A percentile compares a stretch with the other conserved stretches of the same genome.
phyloP scores from a whole-genome alignment of 2,113 vertebrate genomes.

The Bagarius yarrelli region DNA sequence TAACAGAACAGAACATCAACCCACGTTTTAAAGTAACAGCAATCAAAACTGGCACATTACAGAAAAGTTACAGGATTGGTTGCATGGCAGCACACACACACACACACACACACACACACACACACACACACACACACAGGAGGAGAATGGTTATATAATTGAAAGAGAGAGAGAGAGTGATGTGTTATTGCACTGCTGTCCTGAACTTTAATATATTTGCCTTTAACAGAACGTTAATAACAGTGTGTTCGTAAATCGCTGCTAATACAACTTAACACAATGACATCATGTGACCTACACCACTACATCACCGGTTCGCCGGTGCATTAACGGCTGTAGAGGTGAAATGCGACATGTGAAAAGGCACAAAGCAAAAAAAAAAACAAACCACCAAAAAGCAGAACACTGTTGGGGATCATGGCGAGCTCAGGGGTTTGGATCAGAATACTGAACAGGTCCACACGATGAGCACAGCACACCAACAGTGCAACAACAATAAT shows the following conservation, averaged over 20 bases:
- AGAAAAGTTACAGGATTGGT: not conserved
- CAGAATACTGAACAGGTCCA: not conserved
- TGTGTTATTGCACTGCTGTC: slow-evolving; percentile 25
- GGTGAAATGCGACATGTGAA: not conserved
- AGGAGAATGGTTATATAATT: not conserved
- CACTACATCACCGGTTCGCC: not conserved
- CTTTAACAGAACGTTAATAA: not conserved
- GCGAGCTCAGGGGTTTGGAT: not conserved
- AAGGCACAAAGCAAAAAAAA: not conserved
- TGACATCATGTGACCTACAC: not conserved
- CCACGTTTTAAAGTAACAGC: not conserved
- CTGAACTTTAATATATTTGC: not conserved
- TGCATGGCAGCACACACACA: not conserved
- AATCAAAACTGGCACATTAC: not conserved
- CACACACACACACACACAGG: no score
- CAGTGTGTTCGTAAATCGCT: not conserved
- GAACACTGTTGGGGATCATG: not conserved
- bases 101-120: no score
- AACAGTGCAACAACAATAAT: not conserved
- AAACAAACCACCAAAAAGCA: not conserved
- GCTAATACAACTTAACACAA: not conserved
- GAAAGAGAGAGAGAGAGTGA: not conserved
- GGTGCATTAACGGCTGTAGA: not conserved
- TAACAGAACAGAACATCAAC: not conserved
- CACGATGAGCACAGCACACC: not conserved